Conservation (phyloP, 2,113 vertebrate genomes). For the Dipodomys spectabilis region DNA sequence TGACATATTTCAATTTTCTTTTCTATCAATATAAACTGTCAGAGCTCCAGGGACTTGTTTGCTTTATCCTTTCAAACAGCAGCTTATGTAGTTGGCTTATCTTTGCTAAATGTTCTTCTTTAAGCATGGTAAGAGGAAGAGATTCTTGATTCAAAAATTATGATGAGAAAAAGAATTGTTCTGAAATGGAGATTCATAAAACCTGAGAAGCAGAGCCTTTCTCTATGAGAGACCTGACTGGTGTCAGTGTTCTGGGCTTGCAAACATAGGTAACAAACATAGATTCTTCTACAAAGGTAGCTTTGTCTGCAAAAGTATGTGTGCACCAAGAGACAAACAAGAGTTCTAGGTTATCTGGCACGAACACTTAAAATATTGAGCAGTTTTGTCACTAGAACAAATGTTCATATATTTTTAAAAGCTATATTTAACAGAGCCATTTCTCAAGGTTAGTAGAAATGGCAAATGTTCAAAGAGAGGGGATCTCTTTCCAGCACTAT, state of each 20-base stretch:
- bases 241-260: no score
- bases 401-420: slow-evolving; percentile 5
- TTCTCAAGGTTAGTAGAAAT: neutral
- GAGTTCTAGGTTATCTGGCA: neutral
- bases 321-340: fast-evolving
- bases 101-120: neutral
- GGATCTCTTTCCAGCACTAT: neutral
- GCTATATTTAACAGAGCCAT: neutral
- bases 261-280: no score
- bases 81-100: fast-evolving
- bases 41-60: neutral
- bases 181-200: neutral
- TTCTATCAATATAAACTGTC: neutral
- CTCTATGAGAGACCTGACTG: neutral
- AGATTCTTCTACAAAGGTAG: neutral
- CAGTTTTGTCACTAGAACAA: neutral
- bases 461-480: neutral
- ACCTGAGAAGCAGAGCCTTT: neutral
- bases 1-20: neutral
- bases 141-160: neutral
- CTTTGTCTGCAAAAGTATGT: no score
- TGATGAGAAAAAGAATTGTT: neutral
- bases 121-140: neutral
- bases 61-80: neutral
- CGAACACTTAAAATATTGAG: neutral